Percentiles rank a stretch among this genome's conserved stretches.
Evolutionary conservation across 2,888 invertebrate species (phyloP).

Genomic region (Lasioglossum oenotherae): DNA sequence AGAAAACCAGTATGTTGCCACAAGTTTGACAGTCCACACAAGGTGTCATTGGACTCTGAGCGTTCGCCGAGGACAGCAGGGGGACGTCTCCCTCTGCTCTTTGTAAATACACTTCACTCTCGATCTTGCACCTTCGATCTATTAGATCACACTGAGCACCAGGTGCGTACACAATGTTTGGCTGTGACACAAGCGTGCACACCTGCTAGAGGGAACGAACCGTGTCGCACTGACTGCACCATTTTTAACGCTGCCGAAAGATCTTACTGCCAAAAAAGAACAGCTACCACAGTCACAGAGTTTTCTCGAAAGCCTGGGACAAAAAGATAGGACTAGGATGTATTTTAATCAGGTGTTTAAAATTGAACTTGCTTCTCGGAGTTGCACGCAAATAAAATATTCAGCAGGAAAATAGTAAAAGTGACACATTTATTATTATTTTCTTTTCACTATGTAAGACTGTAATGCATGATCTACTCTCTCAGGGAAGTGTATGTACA

Average conservation of each 20-base stretch:
- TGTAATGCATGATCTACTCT: no score
- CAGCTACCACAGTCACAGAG: neutral
- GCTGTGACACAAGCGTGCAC: constrained; percentile 44
- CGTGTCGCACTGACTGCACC: constrained; percentile 34
- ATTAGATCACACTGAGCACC: constrained; percentile 62
- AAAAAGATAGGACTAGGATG: neutral
- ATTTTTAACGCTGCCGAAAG: neutral
- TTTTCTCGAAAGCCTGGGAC: neutral
- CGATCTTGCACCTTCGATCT: constrained; percentile 59
- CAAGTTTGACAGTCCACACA: neutral
- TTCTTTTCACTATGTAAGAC: no score
- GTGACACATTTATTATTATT: neutral
- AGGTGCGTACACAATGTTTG: constrained; percentile 59
- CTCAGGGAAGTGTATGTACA: no score
- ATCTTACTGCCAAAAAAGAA: neutral
- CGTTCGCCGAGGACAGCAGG: neutral
- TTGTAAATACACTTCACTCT: constrained; percentile 47
- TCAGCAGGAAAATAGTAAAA: neutral
- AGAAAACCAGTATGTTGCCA: neutral
- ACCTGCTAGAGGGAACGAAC: constrained; percentile 55
- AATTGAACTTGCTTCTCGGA: neutral
- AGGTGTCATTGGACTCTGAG: neutral
- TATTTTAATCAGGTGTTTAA: neutral
- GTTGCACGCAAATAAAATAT: neutral
- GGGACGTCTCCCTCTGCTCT: neutral